These are phyloP conservation scores for Andrena marginata DNA, from an alignment of 2,888 invertebrate genomes.

Conservation along the genomic window DNA sequence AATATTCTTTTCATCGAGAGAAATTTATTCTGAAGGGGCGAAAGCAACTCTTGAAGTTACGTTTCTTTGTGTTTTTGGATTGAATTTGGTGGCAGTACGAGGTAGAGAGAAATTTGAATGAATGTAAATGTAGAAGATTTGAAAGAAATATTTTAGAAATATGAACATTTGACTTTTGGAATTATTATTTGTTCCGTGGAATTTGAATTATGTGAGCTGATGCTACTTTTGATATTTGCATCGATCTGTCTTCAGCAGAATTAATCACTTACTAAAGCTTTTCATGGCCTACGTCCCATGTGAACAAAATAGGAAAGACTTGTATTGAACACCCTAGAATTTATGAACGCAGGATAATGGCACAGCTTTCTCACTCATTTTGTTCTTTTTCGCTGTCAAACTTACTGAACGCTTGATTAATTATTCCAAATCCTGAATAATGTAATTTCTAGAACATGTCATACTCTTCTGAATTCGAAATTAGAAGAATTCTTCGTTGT, in stretches of 20 bases:
- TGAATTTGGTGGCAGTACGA: too few relatives aligned
- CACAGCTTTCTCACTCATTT: neutral
- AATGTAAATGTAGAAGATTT: too few relatives aligned
- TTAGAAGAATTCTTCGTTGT: too few relatives aligned
- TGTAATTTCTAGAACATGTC: neutral
- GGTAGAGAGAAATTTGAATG: too few relatives aligned
- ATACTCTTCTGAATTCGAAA: too few relatives aligned
- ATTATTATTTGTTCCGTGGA: neutral
- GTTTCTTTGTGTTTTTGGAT: too few relatives aligned
- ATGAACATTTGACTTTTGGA: neutral
- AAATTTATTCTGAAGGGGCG: neutral
- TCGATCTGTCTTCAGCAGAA: neutral
- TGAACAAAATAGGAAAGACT: neutral
- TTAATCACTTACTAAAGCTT: neutral
- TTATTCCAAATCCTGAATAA: neutral
- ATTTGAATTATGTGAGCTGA: neutral
- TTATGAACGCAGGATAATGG: neutral
- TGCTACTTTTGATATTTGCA: neutral
- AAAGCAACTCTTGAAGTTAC: too few relatives aligned
- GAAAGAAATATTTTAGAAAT: neutral
- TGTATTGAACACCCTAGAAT: neutral
- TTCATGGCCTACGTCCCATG: neutral
- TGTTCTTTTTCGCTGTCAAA: neutral
- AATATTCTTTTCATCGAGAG: neutral
- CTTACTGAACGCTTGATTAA: neutral